phyloP scores from a whole-genome alignment of 2,113 vertebrate species.

The Antechinus stuartii region DNA sequence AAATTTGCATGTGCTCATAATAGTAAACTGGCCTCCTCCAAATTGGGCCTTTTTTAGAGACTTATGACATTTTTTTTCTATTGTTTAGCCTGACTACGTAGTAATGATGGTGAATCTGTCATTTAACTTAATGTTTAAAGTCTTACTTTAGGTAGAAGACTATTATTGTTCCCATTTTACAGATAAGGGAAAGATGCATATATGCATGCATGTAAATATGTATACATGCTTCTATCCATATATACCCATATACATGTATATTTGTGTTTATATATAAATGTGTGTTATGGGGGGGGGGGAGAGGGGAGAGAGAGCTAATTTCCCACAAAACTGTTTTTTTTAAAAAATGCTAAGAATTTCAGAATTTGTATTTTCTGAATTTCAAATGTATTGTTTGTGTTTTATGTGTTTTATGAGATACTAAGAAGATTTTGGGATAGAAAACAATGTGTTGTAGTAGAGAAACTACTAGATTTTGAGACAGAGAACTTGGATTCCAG shows the following conservation, averaged over 20 bases:
- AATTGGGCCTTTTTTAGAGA: neutral
- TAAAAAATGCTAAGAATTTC: neutral
- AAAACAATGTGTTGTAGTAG: too few relatives aligned
- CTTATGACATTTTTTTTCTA: neutral
- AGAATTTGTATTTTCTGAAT: neutral
- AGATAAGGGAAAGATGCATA: neutral
- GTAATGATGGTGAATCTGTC: too few relatives aligned
- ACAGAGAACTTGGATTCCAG: neutral
- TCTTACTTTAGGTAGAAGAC: neutral
- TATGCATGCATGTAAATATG: neutral
- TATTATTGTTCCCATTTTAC: neutral
- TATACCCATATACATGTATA: too few relatives aligned
- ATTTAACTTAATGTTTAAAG: neutral
- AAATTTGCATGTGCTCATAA: neutral
- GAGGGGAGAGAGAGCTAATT: neutral
- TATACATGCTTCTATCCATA: neutral
- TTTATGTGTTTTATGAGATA: neutral
- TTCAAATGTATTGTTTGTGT: too few relatives aligned
- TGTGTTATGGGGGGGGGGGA: too few relatives aligned
- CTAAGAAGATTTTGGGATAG: too few relatives aligned
- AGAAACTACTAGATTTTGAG: neutral
- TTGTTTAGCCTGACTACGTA: too few relatives aligned
- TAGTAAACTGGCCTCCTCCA: neutral
- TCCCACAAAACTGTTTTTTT: neutral
- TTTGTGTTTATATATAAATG: neutral